Evolutionary conservation across 2,113 vertebrate genomes (phyloP), one percentile per base, ranked within the genome.

Genomic region (Dicaeum eximium): DNA sequence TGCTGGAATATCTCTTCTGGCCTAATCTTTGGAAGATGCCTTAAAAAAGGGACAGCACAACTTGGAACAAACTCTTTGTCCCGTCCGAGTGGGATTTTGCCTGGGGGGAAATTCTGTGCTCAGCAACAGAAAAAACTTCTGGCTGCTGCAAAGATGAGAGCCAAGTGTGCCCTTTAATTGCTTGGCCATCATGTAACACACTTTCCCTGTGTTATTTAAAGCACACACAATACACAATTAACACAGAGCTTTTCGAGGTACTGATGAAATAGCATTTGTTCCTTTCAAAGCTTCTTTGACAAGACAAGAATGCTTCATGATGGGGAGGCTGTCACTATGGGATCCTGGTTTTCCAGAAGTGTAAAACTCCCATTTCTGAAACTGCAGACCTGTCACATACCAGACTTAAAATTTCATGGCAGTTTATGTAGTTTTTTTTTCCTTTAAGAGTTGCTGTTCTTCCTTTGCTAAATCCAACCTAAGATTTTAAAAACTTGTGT

Each of bases 221-320:
- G 81, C 40, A 48, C 42, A 58, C 33, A 79, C 27, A 77, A 88
- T 85, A 69, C 48, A 66, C 53, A 79, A 72, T 37, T 48, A 80
- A 44, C 35, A 37, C 40, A 20, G 33, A 80, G 38, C 38, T 80
- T 91, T 95, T 75, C 7, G 42, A 73, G 78, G 38, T 38, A 17
- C 50, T 66, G 81, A 82, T 81, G 78, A 94, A 95, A 84, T 6
- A 60, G 37, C 69, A 85, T 92, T 91, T 95, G 84, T 62, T 89
- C 62, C 78, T 95, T 94, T 95, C 71, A 85, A 88, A 94, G 38
- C 15, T 85, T 61, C 77, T 72, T 85, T 91, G 66, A 89, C 78
- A 75, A 90, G 78, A 85, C 50, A 91, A 60, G 62, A 94, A 89
- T 72, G 66, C 38, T 82, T 82, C 37, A 11, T 44, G 28, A 31